Conservation (phyloP, 2,113 vertebrate species). For the Meleagris gallopavo region DNA sequence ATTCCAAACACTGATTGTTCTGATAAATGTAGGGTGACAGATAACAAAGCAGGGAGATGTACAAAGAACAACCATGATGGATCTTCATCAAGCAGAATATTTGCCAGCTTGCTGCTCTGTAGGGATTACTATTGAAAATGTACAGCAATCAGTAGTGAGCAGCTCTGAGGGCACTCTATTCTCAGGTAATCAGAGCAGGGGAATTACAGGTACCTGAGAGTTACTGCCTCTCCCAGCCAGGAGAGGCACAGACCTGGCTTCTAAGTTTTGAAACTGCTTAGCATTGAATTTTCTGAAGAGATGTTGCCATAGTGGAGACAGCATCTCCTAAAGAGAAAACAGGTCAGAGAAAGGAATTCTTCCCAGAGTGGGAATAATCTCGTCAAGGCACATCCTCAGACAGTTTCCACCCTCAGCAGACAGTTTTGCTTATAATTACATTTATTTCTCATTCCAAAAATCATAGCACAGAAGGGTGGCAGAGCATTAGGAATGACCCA, state of each 20-base stretch:
- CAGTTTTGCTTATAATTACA: neutral
- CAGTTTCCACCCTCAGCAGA: neutral
- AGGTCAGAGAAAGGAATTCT: neutral
- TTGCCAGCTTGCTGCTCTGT: neutral
- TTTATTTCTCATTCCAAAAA: neutral
- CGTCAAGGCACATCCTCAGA: neutral
- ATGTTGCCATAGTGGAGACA: neutral
- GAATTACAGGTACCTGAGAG: neutral
- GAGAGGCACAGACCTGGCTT: neutral
- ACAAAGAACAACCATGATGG: neutral
- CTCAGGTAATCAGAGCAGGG: neutral
- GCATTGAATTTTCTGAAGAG: neutral
- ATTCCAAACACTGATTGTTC: neutral
- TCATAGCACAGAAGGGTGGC: neutral
- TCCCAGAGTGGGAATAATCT: neutral
- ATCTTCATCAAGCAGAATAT: neutral
- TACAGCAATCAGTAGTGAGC: neutral
- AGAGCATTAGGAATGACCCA: neutral
- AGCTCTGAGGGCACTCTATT: neutral
- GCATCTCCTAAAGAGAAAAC: neutral
- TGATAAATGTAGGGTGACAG: conserved; percentile 5
- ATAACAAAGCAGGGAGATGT: neutral
- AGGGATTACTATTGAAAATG: neutral
- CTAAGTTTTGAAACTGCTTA: neutral
- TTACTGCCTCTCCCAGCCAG: neutral